Conservation (phyloP, 1,140 invertebrate genomes). For the Belonocnema kinseyi region DNA sequence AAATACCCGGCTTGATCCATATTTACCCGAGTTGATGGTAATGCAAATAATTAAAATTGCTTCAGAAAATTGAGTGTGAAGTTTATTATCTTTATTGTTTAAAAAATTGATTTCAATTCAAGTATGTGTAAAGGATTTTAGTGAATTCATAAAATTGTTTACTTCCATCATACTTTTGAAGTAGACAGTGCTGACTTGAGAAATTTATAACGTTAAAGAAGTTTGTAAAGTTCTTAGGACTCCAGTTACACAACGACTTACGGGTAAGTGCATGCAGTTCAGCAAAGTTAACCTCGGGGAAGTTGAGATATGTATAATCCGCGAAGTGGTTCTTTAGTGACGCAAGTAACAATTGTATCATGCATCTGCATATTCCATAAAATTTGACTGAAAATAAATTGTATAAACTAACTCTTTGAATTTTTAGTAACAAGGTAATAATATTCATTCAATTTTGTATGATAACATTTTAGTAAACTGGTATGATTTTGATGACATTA, state of each 20-base stretch:
- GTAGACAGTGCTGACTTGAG: slow-evolving; percentile 4
- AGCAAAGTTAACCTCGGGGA: slow-evolving; percentile 19
- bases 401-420: not conserved
- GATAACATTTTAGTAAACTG: no score
- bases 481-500: no score
- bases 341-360: slow-evolving; percentile 22
- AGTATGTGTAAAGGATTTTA: not conserved
- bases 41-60: no score
- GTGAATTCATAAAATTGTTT: slow-evolving; percentile 25
- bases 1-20: no score
- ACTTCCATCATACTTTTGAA: slow-evolving; percentile 1
- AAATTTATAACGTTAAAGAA: slow-evolving; percentile 24
- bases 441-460: not conserved
- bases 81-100: not conserved
- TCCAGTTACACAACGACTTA: slow-evolving; percentile 25
- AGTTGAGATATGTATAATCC: slow-evolving; percentile 19
- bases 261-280: slow-evolving; percentile 29
- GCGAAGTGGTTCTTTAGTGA: slow-evolving; percentile 28
- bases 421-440: not conserved
- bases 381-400: not conserved
- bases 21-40: no score
- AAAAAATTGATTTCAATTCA: slow-evolving; percentile 14
- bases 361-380: not conserved
- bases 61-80: no score
- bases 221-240: slow-evolving; percentile 10